Conservation (phyloP, 1,140 invertebrate species). For the Solenopsis fugax region DNA sequence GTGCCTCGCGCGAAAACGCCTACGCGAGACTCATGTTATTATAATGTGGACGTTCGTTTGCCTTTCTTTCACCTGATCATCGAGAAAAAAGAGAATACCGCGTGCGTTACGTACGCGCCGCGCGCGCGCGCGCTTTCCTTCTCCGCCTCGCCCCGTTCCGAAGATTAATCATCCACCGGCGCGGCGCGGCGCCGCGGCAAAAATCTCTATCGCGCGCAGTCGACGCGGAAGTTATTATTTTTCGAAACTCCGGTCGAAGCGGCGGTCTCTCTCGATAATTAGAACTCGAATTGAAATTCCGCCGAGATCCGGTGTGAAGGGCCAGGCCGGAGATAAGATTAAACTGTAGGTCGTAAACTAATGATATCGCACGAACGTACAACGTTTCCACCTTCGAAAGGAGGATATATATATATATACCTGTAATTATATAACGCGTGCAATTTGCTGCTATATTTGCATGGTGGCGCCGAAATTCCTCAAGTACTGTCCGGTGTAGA, state of each 20-base stretch:
- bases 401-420: neutral
- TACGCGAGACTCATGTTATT: slow-evolving; percentile 36
- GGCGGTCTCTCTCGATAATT: neutral
- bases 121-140: neutral
- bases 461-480: slow-evolving; percentile 49
- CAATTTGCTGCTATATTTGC: slow-evolving; percentile 28
- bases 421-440: slow-evolving; percentile 24
- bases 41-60: slow-evolving; percentile 13
- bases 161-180: slow-evolving; percentile 30
- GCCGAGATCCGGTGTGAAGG: slow-evolving; percentile 1
- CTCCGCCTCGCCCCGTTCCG: neutral
- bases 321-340: slow-evolving; percentile 25
- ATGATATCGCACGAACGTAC: slow-evolving; percentile 4
- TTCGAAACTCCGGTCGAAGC: neutral
- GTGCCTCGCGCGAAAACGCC: slow-evolving; percentile 21
- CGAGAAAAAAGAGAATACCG: slow-evolving; percentile 4
- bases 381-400: neutral
- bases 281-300: slow-evolving; percentile 39
- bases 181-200: neutral
- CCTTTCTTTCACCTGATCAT: slow-evolving; percentile 30
- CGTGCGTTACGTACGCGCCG: neutral
- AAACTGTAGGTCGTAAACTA: slow-evolving; percentile 14
- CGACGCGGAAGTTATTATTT: slow-evolving; percentile 46
- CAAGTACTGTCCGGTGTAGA: neutral
- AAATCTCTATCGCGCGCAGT: slow-evolving; percentile 29